Base-by-base conservation (phyloP, 2,113 vertebrate genomes). In the Nymphicus hollandicus region DNA sequence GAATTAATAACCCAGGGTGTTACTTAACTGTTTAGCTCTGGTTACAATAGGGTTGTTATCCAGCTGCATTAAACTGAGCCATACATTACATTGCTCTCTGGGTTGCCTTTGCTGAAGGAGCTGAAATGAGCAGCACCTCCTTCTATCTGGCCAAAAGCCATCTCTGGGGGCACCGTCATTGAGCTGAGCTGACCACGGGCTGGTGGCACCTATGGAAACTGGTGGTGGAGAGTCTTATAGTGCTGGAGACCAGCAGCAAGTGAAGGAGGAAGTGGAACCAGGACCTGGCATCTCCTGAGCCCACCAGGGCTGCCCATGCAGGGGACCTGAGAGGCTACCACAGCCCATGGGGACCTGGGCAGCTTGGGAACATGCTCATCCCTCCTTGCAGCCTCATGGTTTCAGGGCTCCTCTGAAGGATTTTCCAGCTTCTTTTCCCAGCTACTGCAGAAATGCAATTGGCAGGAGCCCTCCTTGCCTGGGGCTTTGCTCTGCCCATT, bases 11-110 rank as follows among this genome's bases (percentile, higher is more conserved):
- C 25, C 4, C 86, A 85, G 93, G 63, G 63, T 94, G 77, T 84
- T 81, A 94, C 81, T 93, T 95, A 89, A 89, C 81, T 93, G 77
- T 96, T 96, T 82, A 96, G 84, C 49, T 83, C 68, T 78, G 64
- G 61, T 95, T 94, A 84, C 91, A 91, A 44, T n/a, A 81, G 74
- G 84, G 17, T n/a, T n/a, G 29, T 86, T 60, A 58, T 18, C 35
- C 71, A 86, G 71, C 43, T 31, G 53, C 53, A 28, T 93, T 84
- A 64, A 71, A 47, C 82, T n/a, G 68, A 91, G 60, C 63, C 46
- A 78, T 86, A 25, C 7, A 6, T 25, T 6, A 17, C 53, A 5
- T 29, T 33, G 31, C 66, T 28, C 73, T 46, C 61, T 60, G 53
- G 22, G 47, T 46, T 93, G 71, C 11, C 41, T 84, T 24, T 84